Conservation (phyloP, 2,113 vertebrate genomes). For the Chaenogobius annularis region DNA sequence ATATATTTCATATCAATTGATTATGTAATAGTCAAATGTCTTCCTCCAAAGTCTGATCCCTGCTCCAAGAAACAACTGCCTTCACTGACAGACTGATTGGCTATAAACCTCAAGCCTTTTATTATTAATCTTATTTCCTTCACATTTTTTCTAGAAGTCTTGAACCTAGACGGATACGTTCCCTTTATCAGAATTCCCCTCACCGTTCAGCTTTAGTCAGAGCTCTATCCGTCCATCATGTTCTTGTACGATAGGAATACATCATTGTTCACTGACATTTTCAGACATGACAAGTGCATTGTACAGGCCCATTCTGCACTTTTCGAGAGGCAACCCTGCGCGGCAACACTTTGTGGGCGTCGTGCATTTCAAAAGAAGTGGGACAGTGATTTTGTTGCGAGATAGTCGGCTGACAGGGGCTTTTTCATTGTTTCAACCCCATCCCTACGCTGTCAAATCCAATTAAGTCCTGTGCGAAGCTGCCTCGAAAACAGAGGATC, state of each 20-base stretch:
- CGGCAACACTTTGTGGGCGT: slow-evolving; percentile 17
- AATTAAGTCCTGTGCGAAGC: slow-evolving; percentile 53
- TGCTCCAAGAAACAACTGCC: too few species aligned
- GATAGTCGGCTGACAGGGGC: slow-evolving; percentile 33
- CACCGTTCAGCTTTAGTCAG: background rate
- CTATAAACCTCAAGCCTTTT: too few species aligned
- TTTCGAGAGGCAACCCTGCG: slow-evolving; percentile 13
- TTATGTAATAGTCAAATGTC: background rate
- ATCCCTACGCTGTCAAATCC: slow-evolving; percentile 53
- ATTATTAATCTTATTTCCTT: too few species aligned
- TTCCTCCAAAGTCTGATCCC: too few species aligned
- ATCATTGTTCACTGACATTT: slow-evolving; percentile 1
- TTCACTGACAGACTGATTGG: too few species aligned
- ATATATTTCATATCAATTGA: too few species aligned
- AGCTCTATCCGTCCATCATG: background rate
- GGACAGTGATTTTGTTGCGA: slow-evolving; percentile 28
- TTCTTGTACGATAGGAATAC: background rate
- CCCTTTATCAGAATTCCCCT: background rate
- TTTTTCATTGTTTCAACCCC: slow-evolving; percentile 43
- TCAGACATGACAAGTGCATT: slow-evolving; percentile 6
- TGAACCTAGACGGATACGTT: background rate
- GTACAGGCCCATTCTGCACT: slow-evolving; percentile 15
- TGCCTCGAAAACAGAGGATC: slow-evolving; percentile 60
- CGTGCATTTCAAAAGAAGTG: slow-evolving; percentile 28
- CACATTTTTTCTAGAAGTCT: too few species aligned